Evolutionary conservation across 2,888 invertebrate genomes (phyloP).

Genomic region (Thysanoteuthis rhombus): DNA sequence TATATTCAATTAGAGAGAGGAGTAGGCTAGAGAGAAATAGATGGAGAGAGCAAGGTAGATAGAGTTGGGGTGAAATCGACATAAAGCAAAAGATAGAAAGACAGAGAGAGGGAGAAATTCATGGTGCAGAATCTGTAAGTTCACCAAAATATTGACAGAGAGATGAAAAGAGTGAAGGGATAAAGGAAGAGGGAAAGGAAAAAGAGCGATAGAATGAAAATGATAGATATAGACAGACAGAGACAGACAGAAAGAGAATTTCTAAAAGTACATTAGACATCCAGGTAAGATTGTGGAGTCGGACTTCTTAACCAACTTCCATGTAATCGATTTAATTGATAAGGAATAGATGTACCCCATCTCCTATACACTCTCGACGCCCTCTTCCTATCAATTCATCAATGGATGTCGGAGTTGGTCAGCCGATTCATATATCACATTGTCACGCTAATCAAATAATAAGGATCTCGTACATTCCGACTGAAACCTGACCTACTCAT

Average conservation of each 20-base stretch:
- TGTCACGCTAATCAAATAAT: conserved; percentile 12
- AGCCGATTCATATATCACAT: neutral
- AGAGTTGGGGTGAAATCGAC: neutral
- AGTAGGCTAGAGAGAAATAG: neutral
- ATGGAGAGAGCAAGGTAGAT: neutral
- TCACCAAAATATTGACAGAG: neutral
- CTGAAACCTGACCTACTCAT: neutral
- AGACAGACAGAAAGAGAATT: neutral
- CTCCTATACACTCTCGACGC: neutral
- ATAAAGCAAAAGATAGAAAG: neutral
- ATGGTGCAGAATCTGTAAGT: neutral
- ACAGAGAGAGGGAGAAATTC: neutral
- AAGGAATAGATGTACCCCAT: neutral
- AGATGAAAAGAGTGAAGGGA: too few relatives aligned
- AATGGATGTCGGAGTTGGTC: neutral
- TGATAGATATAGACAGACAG: too few relatives aligned
- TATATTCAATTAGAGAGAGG: too few relatives aligned
- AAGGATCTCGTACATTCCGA: neutral
- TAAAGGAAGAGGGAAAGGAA: neutral
- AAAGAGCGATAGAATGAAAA: too few relatives aligned
- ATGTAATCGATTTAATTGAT: neutral
- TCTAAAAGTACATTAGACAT: too few relatives aligned
- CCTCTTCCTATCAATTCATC: neutral
- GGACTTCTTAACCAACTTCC: neutral
- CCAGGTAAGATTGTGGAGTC: too few relatives aligned